Evolutionary conservation across 2,113 vertebrate genomes (phyloP).

Genomic region (Ochotona princeps): DNA sequence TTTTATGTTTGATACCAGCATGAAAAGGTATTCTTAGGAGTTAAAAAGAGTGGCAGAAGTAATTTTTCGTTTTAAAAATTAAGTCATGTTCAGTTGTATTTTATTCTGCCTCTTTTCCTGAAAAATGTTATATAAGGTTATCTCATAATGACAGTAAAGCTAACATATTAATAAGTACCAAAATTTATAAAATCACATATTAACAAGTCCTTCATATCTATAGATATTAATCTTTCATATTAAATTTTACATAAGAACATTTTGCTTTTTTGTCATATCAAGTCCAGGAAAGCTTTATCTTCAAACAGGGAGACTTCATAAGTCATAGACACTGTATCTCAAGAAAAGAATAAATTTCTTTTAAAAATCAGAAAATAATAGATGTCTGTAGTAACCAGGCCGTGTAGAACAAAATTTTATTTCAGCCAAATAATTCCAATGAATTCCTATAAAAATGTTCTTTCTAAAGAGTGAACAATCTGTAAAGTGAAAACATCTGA

Average conservation of each 20-base stretch:
- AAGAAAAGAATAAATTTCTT: conserved; percentile 43
- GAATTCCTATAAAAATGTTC: conserved; percentile 10
- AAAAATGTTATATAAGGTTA: neutral
- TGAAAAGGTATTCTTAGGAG: neutral
- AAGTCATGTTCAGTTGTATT: conserved; percentile 17
- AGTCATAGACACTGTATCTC: neutral
- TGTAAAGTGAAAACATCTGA: conserved; percentile 43
- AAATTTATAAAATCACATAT: neutral
- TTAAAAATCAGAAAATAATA: neutral
- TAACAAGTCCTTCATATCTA: neutral
- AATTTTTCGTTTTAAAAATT: neutral
- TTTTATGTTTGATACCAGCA: neutral
- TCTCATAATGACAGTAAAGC: conserved; percentile 21
- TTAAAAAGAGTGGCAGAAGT: neutral
- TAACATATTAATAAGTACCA: neutral
- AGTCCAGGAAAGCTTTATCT: neutral
- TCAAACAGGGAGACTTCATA: neutral
- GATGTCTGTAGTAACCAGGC: neutral
- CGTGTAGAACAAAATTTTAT: conserved; percentile 31
- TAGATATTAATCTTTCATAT: conserved; percentile 13
- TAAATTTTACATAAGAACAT: neutral
- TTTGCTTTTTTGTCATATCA: neutral
- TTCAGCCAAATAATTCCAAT: neutral
- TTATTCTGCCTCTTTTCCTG: neutral
- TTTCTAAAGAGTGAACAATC: neutral